A percentile compares a stretch with the other conserved stretches of the same genome.
Conservation (phyloP, 2,113 vertebrate species). For the Apistogramma diplotaenia region DNA sequence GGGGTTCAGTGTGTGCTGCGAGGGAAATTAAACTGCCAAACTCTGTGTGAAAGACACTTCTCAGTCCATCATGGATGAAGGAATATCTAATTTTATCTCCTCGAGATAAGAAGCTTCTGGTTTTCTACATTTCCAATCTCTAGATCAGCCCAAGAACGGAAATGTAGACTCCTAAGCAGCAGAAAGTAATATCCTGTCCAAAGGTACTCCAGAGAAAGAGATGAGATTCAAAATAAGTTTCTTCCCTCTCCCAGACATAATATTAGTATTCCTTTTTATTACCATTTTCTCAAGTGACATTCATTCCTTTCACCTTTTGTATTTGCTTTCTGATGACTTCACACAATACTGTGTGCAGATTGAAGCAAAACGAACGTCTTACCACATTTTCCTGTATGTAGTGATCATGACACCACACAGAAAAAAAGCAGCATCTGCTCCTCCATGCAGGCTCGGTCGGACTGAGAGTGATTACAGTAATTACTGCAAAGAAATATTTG, state of each 20-base stretch:
- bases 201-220: constrained; percentile 27
- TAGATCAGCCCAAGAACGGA: constrained; percentile 36
- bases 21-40: constrained; percentile 28
- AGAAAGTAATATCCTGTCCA: constrained; percentile 65
- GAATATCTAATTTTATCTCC: constrained; percentile 39
- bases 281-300: constrained; percentile 8
- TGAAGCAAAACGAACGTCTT: background rate
- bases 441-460: background rate
- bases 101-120: constrained; percentile 40
- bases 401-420: background rate
- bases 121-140: constrained; percentile 30
- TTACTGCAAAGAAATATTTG: background rate
- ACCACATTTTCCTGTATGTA: background rate
- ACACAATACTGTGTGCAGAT: background rate
- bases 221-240: constrained; percentile 23
- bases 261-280: constrained; percentile 36
- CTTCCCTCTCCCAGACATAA: background rate
- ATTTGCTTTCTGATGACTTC: constrained; percentile 2
- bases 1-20: background rate
- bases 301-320: background rate
- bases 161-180: constrained; percentile 38
- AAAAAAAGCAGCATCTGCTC: background rate
- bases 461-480: background rate
- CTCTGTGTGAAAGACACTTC: constrained; percentile 13
- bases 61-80: constrained; percentile 6